Evolutionary conservation across 1,140 invertebrate species (phyloP), one percentile per base, ranked within the genome.

Genomic region (Drosophila nebulosa): DNA sequence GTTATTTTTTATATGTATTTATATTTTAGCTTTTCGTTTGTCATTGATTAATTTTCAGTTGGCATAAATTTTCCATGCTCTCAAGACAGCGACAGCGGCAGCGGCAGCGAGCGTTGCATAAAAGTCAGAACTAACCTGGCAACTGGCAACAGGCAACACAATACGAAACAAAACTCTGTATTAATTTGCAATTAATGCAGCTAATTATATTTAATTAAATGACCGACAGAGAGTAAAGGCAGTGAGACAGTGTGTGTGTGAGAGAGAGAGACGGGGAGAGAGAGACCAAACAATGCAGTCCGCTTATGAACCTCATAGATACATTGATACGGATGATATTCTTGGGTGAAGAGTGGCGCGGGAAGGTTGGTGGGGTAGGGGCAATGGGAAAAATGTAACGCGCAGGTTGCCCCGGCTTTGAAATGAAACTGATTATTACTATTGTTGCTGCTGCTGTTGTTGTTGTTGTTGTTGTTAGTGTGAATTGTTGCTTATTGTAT

Each of bases 191-290:
- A 86, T 86, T 86, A 86, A 88, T 86, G 83, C 78, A 83, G 83
- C 83, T 86, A 86, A 86, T 86, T 86, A 86, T 88, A 86, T 86
- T 86, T 86, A 86, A 86, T 86, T 88, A 86, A 88, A 86, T 78
- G 83, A 86, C 80, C 83, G 83, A 75, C 55, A 64, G 61, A 46
- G 18, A 46, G 39, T 18, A 18, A 14, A n/a, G n/a, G 4, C 12
- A 14, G 35, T 9, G 32, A 9, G 16, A 32, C 30, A 32, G 10
- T 12, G 9, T 9, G 30, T 32, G 30, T 32, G 30, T 32, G 30
- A 16, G 12, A 14, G 36, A 14, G 1, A 14, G 14, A 16, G 14
- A 46, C 6, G 21, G 16, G 21, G 42, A 69, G 76, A 66, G 56
- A 51, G 39, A 58, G 55, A 27, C 10, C 64, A 55, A 80, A 85